Percentiles rank a stretch among this genome's conserved stretches.
phyloP scores from a whole-genome alignment of 2,888 invertebrate genomes.

The Euzetes globulus region DNA sequence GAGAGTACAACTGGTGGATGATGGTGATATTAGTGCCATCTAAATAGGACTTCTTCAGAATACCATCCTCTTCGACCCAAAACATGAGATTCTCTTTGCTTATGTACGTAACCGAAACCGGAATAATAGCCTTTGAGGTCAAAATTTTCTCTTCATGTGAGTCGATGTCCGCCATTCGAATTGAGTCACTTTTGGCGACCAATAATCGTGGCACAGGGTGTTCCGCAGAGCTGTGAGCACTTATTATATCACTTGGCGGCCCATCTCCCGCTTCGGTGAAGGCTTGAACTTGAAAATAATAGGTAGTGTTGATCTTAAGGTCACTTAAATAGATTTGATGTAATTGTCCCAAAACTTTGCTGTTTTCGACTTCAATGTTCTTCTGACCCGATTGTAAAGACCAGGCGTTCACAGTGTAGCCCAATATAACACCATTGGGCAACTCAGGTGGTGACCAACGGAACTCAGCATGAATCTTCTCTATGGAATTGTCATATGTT shows the following conservation, averaged over 20 bases:
- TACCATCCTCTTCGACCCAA: slow-evolving; percentile 72
- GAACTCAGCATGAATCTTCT: slow-evolving; percentile 56
- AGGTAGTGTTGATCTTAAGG: slow-evolving; percentile 57
- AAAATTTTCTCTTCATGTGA: slow-evolving; percentile 49
- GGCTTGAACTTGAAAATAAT: slow-evolving; percentile 68
- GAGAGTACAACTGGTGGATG: slow-evolving; percentile 48
- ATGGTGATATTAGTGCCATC: slow-evolving; percentile 50
- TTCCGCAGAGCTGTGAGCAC: slow-evolving; percentile 59
- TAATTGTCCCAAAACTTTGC: slow-evolving; percentile 38
- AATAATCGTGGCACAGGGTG: slow-evolving; percentile 70
- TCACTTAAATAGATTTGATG: slow-evolving; percentile 44
- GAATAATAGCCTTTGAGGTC: slow-evolving; percentile 51
- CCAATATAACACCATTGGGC: slow-evolving; percentile 65
- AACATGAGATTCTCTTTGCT: slow-evolving; percentile 65
- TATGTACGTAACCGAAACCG: slow-evolving; percentile 61
- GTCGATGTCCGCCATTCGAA: slow-evolving; percentile 69
- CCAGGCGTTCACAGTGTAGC: slow-evolving; percentile 68
- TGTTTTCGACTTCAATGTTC: slow-evolving; percentile 44
- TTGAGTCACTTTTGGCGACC: slow-evolving; percentile 60
- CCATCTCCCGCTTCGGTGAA: slow-evolving; percentile 71
- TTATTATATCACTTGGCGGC: slow-evolving; percentile 58
- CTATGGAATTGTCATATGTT: slow-evolving; percentile 31
- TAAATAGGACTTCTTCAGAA: slow-evolving; percentile 59
- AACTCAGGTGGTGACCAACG: slow-evolving; percentile 71
- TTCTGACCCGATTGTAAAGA: slow-evolving; percentile 41